Evolutionary conservation across 2,797 vertebrate species (phyloP), one percentile per base, ranked within the genome.

Genomic region (Halcyon badia): DNA sequence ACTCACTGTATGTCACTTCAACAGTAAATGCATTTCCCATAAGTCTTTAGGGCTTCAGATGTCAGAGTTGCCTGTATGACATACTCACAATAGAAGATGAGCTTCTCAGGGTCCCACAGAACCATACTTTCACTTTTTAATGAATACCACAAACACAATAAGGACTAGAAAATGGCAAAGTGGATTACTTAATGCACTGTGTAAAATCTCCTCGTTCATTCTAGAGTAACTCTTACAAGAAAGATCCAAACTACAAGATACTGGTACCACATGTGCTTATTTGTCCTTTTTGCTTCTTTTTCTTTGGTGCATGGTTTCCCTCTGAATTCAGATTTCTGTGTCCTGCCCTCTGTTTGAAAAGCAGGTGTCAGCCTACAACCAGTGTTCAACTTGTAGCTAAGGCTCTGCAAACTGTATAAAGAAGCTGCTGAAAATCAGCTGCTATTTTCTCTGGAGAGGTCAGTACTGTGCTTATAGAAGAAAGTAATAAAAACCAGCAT

Each of bases 401-500:
- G 54, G 68, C 89, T 95, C 82, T 92, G 51, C 82, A 83, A 89
- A 90, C 90, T 87, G 83, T 69, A 87, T 33, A 33, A 86, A 87
- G 94, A 91, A 62, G 72, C 90, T 92, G 89, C 78, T 95, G 85
- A 94, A 95, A 95, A 95, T 72, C 60, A 89, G 84, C 51, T 95
- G 87, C 76, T 92, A 4, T 89, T 95, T 95, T 95, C 97, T 97
- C 93, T 5, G 14, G 87, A 92, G 89, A 96, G 65, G 62, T 84
- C 94, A 93, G 91, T 78, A 75, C 87, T 89, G 82, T 85, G 72
- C 95, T 96, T 96, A 92, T 80, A 91, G 96, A 94, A 93, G 78
- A 95, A 97, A 95, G 94, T 91, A 94, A 96, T 97, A 93, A 97
- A 97, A 96, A 89, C 1, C 75, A 95, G 88, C 57, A 2, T 87